Evolutionary conservation across 2,888 invertebrate genomes (phyloP).

Genomic region (Ditylenchus weischeri): DNA sequence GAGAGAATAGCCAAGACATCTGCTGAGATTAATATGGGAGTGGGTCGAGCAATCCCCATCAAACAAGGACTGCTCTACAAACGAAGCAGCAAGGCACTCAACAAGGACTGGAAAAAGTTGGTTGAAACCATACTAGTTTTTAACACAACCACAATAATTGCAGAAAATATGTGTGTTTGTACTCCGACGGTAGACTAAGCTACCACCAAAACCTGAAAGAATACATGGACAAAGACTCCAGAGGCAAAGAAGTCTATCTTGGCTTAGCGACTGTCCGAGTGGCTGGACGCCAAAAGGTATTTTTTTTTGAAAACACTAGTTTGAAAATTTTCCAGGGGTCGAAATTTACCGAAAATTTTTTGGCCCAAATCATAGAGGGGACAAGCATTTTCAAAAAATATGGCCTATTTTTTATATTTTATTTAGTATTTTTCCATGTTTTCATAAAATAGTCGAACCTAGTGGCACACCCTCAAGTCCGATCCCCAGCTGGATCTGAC

Average conservation of each 20-base stretch:
- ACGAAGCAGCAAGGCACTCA: constrained; percentile 73
- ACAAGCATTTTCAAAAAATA: no score
- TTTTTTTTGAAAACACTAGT: no score
- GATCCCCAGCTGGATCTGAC: no score
- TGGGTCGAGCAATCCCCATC: constrained; percentile 89
- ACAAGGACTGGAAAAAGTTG: constrained; percentile 94
- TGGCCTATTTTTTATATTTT: no score
- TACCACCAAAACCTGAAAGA: constrained; percentile 96
- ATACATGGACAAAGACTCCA: constrained; percentile 87
- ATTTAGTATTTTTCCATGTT: no score
- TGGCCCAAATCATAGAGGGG: no score
- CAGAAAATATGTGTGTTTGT: constrained; percentile 84
- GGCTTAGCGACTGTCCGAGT: constrained; percentile 95
- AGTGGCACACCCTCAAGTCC: no score
- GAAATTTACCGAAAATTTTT: no score
- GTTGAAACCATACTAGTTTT: no score
- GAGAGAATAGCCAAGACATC: constrained; percentile 61
- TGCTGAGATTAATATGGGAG: constrained; percentile 69
- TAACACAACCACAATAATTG: no score
- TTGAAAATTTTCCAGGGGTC: no score
- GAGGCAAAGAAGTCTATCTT: constrained; percentile 90
- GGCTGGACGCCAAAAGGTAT: constrained; percentile 67
- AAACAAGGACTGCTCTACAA: constrained; percentile 96
- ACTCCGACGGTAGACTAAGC: constrained; percentile 87
- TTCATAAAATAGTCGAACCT: no score